Base-by-base conservation (phyloP, 2,888 invertebrate genomes). In the Cantharis rustica region DNA sequence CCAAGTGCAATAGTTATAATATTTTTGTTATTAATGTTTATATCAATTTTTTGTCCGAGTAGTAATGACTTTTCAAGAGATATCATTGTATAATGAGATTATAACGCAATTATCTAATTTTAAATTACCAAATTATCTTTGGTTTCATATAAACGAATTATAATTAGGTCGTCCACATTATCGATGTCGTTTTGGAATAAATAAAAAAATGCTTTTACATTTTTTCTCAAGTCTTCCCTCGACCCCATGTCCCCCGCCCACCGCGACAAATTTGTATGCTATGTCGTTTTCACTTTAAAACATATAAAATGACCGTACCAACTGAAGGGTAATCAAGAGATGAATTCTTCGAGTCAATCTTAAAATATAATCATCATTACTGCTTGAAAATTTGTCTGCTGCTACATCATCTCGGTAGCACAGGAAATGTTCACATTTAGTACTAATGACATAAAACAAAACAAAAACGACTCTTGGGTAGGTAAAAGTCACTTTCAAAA, bases 391-490 rank as follows among this genome's bases (percentile, higher is more conserved):
- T 66, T 78, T 74, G 78, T 78, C 78, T 72, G 78, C 64, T 68
- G 66, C 20, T 66, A 66, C 13, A 66, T 66, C 17, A 75, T 73
- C 71, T 78, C 66, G 73, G 78, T 71, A 71, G 78, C 77, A 79
- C 79, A 78, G 81, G 81, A 81, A 81, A 81, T 79, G 81, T 79
- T 77, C 79, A 74, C 80, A 80, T 80, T 81, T 80, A 81, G 79
- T 75, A 73, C 80, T 81, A 81, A 81, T 81, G 81, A 81, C 81
- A 77, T 77, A 74, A 81, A 81, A 81, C 77, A 81, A 79, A 78
- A 80, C 71, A 66, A 80, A 72, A 70, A 73, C 69, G 69, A 69
- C 74, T 63, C 64, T 7, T 13, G 63, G 16, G 64, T 66, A 63
- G 20, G 16, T 66, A 66, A 16, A 26, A 20, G 20, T 20, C 27